Conservation (phyloP, 2,888 invertebrate species). For the Cyrtodaria siliqua region DNA sequence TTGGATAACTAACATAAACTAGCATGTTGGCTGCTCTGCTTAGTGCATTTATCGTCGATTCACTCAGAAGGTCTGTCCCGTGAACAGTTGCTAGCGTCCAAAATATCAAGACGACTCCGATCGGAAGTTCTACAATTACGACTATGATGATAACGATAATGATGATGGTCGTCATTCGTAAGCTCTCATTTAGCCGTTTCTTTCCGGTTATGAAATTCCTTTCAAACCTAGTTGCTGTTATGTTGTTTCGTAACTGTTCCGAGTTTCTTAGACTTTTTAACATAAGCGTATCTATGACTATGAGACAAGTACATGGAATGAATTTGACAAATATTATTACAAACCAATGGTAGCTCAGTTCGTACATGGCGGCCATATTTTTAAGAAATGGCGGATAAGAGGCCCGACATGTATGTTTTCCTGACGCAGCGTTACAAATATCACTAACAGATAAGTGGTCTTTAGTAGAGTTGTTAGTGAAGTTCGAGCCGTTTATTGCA, state of each 20-base stretch:
- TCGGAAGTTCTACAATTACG: slow-evolving; percentile 86
- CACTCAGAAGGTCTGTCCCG: slow-evolving; percentile 45
- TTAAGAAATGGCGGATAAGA: slow-evolving; percentile 60
- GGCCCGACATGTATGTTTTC: slow-evolving; percentile 64
- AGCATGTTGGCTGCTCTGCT: slow-evolving; percentile 93
- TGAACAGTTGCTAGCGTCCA: slow-evolving; percentile 89
- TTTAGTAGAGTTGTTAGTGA: not conserved
- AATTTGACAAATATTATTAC: slow-evolving; percentile 96
- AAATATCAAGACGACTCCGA: slow-evolving; percentile 87
- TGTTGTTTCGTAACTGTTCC: slow-evolving; percentile 90
- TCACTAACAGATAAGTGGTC: slow-evolving; percentile 83
- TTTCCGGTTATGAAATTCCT: slow-evolving; percentile 24
- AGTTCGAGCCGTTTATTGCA: not conserved
- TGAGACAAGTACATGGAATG: slow-evolving; percentile 94
- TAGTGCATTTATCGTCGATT: slow-evolving; percentile 56
- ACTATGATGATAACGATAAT: slow-evolving; percentile 85
- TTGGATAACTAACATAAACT: slow-evolving; percentile 95
- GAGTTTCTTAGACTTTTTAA: slow-evolving; percentile 94
- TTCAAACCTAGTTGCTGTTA: slow-evolving; percentile 89
- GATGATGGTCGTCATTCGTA: slow-evolving; percentile 83
- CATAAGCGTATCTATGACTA: slow-evolving; percentile 94
- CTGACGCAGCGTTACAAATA: slow-evolving; percentile 24
- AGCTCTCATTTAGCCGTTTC: slow-evolving; percentile 68
- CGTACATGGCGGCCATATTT: slow-evolving; percentile 90
- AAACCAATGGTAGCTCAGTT: slow-evolving; percentile 91